Conservation (phyloP, 2,797 vertebrate genomes). For the Gymnocypris eckloni region DNA sequence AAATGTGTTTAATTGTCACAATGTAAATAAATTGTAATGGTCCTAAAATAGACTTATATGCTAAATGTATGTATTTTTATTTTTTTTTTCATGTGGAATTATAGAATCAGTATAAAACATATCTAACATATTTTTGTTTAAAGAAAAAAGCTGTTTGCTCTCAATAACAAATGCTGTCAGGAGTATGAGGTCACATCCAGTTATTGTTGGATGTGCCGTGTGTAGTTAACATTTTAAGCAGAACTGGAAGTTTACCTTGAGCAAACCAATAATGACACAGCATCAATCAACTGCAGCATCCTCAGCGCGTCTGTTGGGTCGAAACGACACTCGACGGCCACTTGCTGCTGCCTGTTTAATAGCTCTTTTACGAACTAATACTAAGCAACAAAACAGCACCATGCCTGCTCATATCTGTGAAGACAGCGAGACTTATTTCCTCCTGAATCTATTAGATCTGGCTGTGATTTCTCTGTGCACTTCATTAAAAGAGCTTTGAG, state of each 20-base stretch:
- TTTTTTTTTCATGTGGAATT: neutral
- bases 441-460: slow-evolving; percentile 68
- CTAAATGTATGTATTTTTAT: neutral
- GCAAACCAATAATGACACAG: slow-evolving; percentile 19
- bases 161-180: neutral
- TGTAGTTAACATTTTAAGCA: slow-evolving; percentile 5
- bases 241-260: slow-evolving; percentile 24
- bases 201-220: neutral
- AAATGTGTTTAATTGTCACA: neutral
- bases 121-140: neutral
- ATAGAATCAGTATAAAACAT: neutral
- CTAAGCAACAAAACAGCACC: slow-evolving; percentile 62
- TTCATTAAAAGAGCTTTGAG: slow-evolving; percentile 62
- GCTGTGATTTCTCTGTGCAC: slow-evolving; percentile 62
- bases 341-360: slow-evolving; percentile 53
- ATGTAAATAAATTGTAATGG: neutral
- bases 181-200: slow-evolving; percentile 3
- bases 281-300: slow-evolving; percentile 51
- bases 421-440: slow-evolving; percentile 68
- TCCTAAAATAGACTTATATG: neutral
- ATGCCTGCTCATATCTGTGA: slow-evolving; percentile 63
- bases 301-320: slow-evolving; percentile 25
- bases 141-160: neutral
- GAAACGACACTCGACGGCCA: slow-evolving; percentile 34
- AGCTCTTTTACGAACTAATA: slow-evolving; percentile 55